These are phyloP conservation scores for Lagocephalus sceleratus DNA, from an alignment of 2,797 vertebrate genomes.

Conservation along the genomic window DNA sequence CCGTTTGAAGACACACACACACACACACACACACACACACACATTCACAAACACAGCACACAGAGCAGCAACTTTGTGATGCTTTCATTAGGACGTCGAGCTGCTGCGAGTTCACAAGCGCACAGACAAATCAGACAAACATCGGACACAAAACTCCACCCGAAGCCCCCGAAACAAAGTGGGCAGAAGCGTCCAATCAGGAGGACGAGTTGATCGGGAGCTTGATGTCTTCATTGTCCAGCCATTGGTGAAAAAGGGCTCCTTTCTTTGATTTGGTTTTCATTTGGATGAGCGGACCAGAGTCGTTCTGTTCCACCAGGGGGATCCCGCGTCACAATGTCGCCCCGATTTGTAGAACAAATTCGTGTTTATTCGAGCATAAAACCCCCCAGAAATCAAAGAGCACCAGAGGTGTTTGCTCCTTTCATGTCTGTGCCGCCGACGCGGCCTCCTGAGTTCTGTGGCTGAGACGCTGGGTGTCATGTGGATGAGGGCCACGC, in stretches of 20 bases:
- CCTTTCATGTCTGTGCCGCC: slow-evolving; percentile 23
- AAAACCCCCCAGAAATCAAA: too few relatives aligned
- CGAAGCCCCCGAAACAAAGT: too few relatives aligned
- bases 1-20: slow-evolving; percentile 7
- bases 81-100: slow-evolving; percentile 27
- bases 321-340: slow-evolving; percentile 7
- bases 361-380: background rate
- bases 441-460: slow-evolving; percentile 23
- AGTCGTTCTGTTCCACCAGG: too few relatives aligned
- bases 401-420: slow-evolving; percentile 4
- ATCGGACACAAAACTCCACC: too few relatives aligned
- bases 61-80: slow-evolving; percentile 18
- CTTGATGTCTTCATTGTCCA: too few relatives aligned
- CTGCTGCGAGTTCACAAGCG: background rate
- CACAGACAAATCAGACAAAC: too few relatives aligned
- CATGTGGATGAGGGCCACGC: slow-evolving; percentile 39
- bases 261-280: too few relatives aligned
- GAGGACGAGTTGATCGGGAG: too few relatives aligned
- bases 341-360: slow-evolving; percentile 25
- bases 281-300: too few relatives aligned
- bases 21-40: slow-evolving; percentile 17
- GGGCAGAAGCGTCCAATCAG: too few relatives aligned
- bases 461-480: slow-evolving; percentile 30
- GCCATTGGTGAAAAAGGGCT: too few relatives aligned
- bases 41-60: slow-evolving; percentile 3